phyloP scores from a whole-genome alignment of 2,797 vertebrate species.

The Perodicticus potto region DNA sequence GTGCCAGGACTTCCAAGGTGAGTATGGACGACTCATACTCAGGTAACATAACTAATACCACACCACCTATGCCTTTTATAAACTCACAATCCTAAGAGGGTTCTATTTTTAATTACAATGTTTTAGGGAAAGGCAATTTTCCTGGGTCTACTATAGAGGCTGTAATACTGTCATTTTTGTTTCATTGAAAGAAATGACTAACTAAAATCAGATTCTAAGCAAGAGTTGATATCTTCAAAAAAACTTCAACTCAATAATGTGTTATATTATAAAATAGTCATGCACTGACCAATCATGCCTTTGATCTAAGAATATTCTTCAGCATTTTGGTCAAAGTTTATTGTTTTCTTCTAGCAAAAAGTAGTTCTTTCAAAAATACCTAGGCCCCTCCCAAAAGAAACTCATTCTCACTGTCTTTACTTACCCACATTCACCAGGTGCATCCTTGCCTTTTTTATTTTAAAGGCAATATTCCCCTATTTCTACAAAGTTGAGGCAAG shows the following conservation, averaged over 20 bases:
- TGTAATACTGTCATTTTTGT: not conserved
- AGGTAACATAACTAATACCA: not conserved
- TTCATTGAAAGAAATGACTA: not conserved
- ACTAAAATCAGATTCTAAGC: not conserved
- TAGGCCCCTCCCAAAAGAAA: not conserved
- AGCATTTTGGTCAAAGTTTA: not conserved
- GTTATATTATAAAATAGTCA: not conserved
- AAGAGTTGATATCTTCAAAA: not conserved
- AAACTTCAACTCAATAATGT: not conserved
- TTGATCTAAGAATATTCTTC: not conserved
- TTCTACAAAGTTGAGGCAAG: not conserved
- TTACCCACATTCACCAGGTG: not conserved
- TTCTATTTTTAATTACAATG: not conserved
- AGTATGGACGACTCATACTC: too few relatives aligned
- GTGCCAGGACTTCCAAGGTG: too few relatives aligned
- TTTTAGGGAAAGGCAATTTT: not conserved
- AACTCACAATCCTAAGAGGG: not conserved
- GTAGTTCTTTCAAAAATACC: not conserved
- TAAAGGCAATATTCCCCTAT: not conserved
- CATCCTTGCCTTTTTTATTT: not conserved
- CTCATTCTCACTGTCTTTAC: not conserved
- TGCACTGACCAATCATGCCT: not conserved
- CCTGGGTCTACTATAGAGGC: not conserved
- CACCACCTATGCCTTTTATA: not conserved
- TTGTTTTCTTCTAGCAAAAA: not conserved